Evolutionary conservation across 2,888 invertebrate species (phyloP).

Genomic region (Lingula anatina): DNA sequence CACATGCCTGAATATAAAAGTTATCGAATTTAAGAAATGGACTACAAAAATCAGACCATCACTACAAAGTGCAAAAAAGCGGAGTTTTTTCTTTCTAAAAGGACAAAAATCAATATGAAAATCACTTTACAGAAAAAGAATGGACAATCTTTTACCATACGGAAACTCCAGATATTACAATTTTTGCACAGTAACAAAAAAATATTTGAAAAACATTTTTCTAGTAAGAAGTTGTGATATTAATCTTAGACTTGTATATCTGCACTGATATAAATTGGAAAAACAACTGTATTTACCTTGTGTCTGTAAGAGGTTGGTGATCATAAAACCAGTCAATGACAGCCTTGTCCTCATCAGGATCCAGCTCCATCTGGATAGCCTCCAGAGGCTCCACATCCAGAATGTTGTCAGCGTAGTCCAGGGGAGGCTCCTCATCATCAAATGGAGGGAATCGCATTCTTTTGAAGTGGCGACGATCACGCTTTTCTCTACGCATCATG

Average conservation of each 20-base stretch:
- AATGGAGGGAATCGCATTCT: conserved; percentile 99
- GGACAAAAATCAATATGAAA: background rate
- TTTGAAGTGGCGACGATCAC: conserved; percentile 97
- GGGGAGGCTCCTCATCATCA: conserved; percentile 98
- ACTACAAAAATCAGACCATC: too few relatives aligned
- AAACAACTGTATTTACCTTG: too few relatives aligned
- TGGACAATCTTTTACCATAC: too few relatives aligned
- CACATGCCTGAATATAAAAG: conserved; percentile 61
- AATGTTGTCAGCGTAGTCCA: conserved; percentile 99
- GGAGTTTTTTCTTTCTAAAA: background rate
- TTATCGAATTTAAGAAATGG: too few relatives aligned
- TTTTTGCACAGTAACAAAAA: too few relatives aligned
- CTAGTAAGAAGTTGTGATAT: too few relatives aligned
- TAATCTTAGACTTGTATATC: too few relatives aligned
- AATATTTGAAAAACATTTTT: too few relatives aligned
- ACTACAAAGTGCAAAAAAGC: too few relatives aligned
- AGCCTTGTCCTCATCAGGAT: conserved; percentile 72
- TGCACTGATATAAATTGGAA: too few relatives aligned
- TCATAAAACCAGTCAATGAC: conserved; percentile 98
- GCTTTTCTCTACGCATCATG: conserved; percentile 98
- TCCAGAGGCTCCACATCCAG: conserved; percentile 98
- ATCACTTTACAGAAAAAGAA: too few relatives aligned
- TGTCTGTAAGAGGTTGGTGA: conserved; percentile 89
- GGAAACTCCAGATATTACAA: too few relatives aligned
- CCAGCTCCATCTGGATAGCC: conserved; percentile 97